phyloP scores from a whole-genome alignment of 1,140 invertebrate genomes.

The Neodiprion fabricii region DNA sequence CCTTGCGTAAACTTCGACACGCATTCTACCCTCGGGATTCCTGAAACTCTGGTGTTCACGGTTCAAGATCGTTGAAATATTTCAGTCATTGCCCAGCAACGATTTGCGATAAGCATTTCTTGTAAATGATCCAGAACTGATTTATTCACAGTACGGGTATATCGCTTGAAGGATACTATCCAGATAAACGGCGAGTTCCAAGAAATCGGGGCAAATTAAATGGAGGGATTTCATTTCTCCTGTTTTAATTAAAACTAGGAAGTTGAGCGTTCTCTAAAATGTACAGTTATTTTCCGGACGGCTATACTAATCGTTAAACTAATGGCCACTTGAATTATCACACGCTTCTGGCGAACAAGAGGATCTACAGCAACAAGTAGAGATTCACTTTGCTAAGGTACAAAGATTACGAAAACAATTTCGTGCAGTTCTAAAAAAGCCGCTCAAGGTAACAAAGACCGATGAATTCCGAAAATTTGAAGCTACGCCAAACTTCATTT shows the following conservation, averaged over 20 bases:
- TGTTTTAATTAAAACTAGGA: not conserved
- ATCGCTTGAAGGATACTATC: not conserved
- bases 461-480: too few relatives aligned
- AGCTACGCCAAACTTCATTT: too few relatives aligned
- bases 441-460: too few relatives aligned
- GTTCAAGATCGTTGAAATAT: not conserved
- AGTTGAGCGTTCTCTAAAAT: not conserved
- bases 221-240: not conserved
- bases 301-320: not conserved
- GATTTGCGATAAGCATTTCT: too few relatives aligned
- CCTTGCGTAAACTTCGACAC: not conserved
- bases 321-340: not conserved
- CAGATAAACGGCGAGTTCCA: not conserved
- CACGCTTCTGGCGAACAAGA: not conserved
- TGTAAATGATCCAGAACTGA: too few relatives aligned
- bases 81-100: not conserved
- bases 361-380: not conserved
- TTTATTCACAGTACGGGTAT: not conserved
- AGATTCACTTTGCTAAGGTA: not conserved
- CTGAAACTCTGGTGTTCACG: not conserved
- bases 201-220: not conserved
- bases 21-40: not conserved
- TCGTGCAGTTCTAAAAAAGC: too few relatives aligned
- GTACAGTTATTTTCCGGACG: not conserved
- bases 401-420: not conserved